A percentile compares a stretch with the other conserved stretches of the same genome.
These are phyloP conservation scores for Pygoscelis adeliae DNA, from an alignment of 2,113 vertebrate genomes.

Conservation along the genomic window DNA sequence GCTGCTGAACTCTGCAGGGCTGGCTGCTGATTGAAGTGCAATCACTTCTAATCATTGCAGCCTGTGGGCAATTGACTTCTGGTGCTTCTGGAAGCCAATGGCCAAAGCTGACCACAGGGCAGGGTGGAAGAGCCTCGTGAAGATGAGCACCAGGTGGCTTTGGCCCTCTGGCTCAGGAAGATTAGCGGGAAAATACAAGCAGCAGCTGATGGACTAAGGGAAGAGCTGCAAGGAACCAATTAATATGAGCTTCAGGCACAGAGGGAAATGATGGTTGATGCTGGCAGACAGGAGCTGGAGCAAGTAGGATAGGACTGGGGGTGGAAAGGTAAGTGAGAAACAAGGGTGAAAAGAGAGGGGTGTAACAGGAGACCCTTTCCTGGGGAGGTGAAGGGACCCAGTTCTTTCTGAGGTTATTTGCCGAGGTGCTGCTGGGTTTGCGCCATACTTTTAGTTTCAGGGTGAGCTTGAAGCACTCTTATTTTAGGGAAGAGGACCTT, in stretches of 20 bases:
- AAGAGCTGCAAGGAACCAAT: not conserved
- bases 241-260: not conserved
- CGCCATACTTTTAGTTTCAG: not conserved
- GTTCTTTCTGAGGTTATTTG: not conserved
- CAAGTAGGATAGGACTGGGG: not conserved
- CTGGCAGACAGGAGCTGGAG: not conserved
- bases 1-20: not conserved
- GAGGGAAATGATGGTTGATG: not conserved
- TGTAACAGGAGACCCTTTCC: not conserved
- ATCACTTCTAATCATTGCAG: not conserved
- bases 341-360: not conserved
- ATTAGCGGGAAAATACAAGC: not conserved
- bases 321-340: not conserved
- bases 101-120: not conserved
- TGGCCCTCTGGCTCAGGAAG: not conserved
- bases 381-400: not conserved
- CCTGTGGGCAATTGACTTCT: rapidly evolving
- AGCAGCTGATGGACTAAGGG: not conserved
- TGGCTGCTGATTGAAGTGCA: not conserved
- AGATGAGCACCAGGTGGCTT: not conserved
- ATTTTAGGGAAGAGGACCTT: not conserved
- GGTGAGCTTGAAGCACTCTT: not conserved
- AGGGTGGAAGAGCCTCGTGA: not conserved
- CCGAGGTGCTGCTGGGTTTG: not conserved
- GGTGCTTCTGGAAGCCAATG: not conserved